A percentile compares a stretch with the other conserved stretches of the same genome.
Conservation (phyloP, 30 jellyfish, hydroid and myxozoan genomes). For the Haliclystus octoradiatus region DNA sequence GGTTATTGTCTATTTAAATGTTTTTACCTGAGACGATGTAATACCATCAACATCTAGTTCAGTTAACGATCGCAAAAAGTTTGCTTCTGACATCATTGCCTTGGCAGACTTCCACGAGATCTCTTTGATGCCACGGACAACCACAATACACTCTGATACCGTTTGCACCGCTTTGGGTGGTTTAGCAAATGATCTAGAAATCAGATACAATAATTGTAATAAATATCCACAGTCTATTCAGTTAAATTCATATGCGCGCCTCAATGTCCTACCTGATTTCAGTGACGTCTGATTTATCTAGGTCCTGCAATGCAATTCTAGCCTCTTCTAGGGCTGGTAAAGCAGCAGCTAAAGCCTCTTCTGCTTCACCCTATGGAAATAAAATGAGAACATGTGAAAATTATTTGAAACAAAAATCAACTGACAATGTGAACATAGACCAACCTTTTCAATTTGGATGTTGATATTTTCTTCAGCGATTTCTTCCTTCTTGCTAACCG, state of each 20-base stretch:
- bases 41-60: conserved; percentile 95
- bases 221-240: too few species aligned
- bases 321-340: conserved; percentile 97
- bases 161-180: conserved; percentile 97
- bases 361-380: conserved; percentile 71
- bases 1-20: too few species aligned
- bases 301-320: conserved; percentile 73
- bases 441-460: conserved; percentile 74
- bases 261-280: conserved; percentile 57
- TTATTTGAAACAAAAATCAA: background rate
- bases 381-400: background rate
- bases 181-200: conserved; percentile 66
- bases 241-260: too few species aligned
- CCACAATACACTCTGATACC: conserved; percentile 84
- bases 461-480: conserved; percentile 81
- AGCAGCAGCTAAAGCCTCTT: conserved; percentile 90
- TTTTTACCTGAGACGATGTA: conserved; percentile 57
- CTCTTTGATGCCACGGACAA: conserved; percentile 80
- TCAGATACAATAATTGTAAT: background rate
- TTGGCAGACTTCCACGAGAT: conserved; percentile 91
- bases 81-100: conserved; percentile 92
- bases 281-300: conserved; percentile 91
- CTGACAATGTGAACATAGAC: background rate
- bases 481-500: conserved; percentile 74
- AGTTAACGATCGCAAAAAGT: conserved; percentile 55